phyloP scores from a whole-genome alignment of 2,113 vertebrate genomes.

The Vicugna pacos region DNA sequence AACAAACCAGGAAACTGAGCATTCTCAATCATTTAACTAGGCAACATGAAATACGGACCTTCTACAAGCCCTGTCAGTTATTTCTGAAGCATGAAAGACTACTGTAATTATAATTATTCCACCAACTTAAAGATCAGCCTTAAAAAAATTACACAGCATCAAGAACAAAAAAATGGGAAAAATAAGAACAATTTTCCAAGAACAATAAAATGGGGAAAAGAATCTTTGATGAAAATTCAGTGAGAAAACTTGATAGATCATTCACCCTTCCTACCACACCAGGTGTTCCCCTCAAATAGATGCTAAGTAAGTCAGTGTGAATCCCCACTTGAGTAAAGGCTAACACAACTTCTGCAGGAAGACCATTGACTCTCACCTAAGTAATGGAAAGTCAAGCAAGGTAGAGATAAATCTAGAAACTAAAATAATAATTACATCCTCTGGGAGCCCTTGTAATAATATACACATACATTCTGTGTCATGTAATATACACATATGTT shows the following conservation, averaged over 20 bases:
- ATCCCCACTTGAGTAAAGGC: not conserved
- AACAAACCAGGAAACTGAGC: not conserved
- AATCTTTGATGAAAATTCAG: not conserved
- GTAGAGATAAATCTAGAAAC: not conserved
- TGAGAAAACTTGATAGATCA: not conserved
- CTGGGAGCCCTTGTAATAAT: not conserved
- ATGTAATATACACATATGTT: not conserved
- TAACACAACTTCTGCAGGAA: not conserved
- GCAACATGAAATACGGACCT: not conserved
- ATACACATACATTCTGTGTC: not conserved
- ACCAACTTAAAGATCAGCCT: constrained; percentile 2
- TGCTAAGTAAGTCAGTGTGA: not conserved
- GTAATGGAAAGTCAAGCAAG: not conserved
- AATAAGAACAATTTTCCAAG: not conserved
- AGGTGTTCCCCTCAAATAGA: not conserved
- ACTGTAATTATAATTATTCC: not conserved
- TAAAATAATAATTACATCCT: not conserved
- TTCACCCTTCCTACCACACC: not conserved
- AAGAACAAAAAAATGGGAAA: not conserved
- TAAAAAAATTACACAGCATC: constrained; percentile 29
- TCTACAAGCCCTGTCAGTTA: not conserved
- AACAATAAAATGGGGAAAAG: not conserved
- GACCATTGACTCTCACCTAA: not conserved
- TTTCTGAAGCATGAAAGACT: not conserved
- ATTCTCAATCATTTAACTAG: not conserved